Base-by-base conservation (phyloP, 37 sponge, comb jelly and placozoan genomes). In the Chondrilla cf. caribensis region DNA sequence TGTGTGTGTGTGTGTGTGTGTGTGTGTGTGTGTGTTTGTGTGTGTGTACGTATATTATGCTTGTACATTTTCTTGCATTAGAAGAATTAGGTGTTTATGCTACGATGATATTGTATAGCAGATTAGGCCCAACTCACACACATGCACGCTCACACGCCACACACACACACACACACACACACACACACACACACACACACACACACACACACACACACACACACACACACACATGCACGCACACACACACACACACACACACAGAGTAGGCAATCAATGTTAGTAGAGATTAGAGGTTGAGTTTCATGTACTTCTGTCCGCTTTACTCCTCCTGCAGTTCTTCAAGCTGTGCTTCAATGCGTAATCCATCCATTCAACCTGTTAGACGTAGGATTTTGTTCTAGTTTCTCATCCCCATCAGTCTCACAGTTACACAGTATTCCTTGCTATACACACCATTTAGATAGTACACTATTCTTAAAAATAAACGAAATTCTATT, bases 281-380 rank as follows among this genome's bases (percentile, higher is more conserved):
- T n/a, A n/a, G n/a, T n/a, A n/a, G n/a, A n/a, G n/a, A n/a, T n/a
- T n/a, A n/a, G n/a, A n/a, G n/a, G n/a, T n/a, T n/a, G n/a, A n/a
- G n/a, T n/a, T n/a, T n/a, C 39, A n/a, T 29, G 6, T 44, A 18
- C 17, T 77, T 38, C 78, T 37, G 2, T 37, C 57, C 5, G 2
- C 31, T 77, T 6, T 38, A 4, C 78, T 77, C 19, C 29, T 8
- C 39, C 47, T 80, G 66, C 81, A 84, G 88, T 87, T 87, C 79
- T 87, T 78, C 79, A 51, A 79, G 60, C 44, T 87, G 62, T 84
- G 85, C 47, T 28, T 84, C 78, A 79, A 81, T 81, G 81, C 77
- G 58, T 89, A 67, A 29, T 29, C 35, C 29, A 33, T 29, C 33
- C 15, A 67, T 29, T 29, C 17, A 17, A n/a, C 33, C 31, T 33